Conservation (phyloP, 2,888 invertebrate genomes). For the Meiosimyza decipiens region DNA sequence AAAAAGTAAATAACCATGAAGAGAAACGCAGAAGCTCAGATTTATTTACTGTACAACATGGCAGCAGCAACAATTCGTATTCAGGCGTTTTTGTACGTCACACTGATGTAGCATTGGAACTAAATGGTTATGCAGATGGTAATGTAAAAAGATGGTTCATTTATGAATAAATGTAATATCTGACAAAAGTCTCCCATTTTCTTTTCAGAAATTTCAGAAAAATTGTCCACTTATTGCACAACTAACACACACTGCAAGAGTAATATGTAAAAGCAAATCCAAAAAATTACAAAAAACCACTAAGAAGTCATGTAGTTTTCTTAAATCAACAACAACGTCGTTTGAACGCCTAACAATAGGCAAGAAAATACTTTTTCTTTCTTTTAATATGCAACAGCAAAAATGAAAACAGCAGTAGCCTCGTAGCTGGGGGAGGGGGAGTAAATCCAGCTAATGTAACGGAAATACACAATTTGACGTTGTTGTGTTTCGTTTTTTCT, state of each 20-base stretch:
- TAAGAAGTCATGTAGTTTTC: slow-evolving; percentile 21
- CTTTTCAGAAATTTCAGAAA: neutral
- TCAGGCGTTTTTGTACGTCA: neutral
- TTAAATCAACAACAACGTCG: slow-evolving; percentile 18
- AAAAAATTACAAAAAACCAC: slow-evolving; percentile 14
- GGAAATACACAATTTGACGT: slow-evolving; percentile 28
- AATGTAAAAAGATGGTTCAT: too few species aligned
- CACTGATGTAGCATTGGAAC: neutral
- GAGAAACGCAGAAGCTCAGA: slow-evolving; percentile 23
- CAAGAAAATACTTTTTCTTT: slow-evolving; percentile 16
- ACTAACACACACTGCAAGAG: slow-evolving; percentile 16
- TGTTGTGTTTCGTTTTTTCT: slow-evolving; percentile 3
- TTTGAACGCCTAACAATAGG: slow-evolving; percentile 35
- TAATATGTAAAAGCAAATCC: neutral
- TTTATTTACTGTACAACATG: slow-evolving; percentile 10
- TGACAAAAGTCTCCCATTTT: too few species aligned
- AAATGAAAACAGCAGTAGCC: slow-evolving; percentile 4
- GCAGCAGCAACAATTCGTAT: neutral
- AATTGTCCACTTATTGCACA: slow-evolving; percentile 11
- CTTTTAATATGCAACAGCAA: slow-evolving; percentile 3
- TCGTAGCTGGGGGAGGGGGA: neutral
- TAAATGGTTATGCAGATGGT: neutral
- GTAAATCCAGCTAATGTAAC: slow-evolving; percentile 19
- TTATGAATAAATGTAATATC: too few species aligned
- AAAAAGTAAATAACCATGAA: slow-evolving; percentile 18